Conservation (phyloP, 2,797 vertebrate species). For the Poeciliopsis presidionis region DNA sequence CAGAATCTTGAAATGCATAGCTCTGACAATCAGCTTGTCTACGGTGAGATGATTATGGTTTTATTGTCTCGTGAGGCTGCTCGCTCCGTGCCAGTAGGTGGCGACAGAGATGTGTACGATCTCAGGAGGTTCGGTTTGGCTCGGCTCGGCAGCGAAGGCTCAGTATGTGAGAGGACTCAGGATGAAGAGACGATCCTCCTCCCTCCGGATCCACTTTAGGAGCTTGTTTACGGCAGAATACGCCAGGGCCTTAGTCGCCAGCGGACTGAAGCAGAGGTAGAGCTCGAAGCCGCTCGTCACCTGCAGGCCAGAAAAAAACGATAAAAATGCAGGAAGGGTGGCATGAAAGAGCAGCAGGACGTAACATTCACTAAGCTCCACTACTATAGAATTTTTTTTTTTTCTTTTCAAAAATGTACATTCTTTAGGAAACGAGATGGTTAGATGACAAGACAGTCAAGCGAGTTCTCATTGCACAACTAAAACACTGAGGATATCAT, state of each 20-base stretch:
- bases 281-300: slow-evolving; percentile 97
- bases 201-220: slow-evolving; percentile 98
- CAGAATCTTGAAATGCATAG: slow-evolving; percentile 18
- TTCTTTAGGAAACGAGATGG: neutral
- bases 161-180: slow-evolving; percentile 94
- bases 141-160: slow-evolving; percentile 40
- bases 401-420: neutral
- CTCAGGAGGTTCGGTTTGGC: neutral
- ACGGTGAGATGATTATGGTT: slow-evolving; percentile 7
- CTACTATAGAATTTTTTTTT: no score
- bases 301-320: slow-evolving; percentile 64
- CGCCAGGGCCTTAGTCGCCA: slow-evolving; percentile 91
- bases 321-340: neutral
- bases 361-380: neutral
- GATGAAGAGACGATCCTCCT: slow-evolving; percentile 97
- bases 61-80: slow-evolving; percentile 10
- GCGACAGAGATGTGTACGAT: neutral
- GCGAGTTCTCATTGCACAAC: neutral
- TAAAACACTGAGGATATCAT: neutral
- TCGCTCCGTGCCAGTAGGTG: slow-evolving; percentile 9
- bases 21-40: slow-evolving; percentile 7
- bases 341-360: neutral
- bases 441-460: neutral
- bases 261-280: slow-evolving; percentile 94
- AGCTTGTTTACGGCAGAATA: slow-evolving; percentile 90